Conservation (phyloP, 2,797 vertebrate species). For the Phrynocephalus forsythii region DNA sequence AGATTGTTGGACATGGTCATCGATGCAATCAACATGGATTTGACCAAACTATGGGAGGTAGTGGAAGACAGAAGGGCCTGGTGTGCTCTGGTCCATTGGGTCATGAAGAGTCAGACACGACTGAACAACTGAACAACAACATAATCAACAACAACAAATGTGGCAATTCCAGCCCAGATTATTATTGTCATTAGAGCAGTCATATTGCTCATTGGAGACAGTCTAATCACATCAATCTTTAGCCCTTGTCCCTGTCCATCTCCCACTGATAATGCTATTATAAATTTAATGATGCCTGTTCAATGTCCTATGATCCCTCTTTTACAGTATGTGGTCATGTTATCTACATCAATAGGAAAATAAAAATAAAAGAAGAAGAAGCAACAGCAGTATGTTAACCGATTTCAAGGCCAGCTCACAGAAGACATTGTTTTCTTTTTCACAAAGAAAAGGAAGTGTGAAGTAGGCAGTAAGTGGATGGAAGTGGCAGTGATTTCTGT, state of each 20-base stretch:
- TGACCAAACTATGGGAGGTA: too few species aligned
- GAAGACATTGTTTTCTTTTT: background rate
- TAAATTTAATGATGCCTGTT: background rate
- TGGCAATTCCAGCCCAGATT: constrained; percentile 47
- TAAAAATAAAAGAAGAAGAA: background rate
- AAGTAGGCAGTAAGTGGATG: background rate
- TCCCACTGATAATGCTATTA: background rate
- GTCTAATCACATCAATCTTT: background rate
- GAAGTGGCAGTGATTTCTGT: background rate
- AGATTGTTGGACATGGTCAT: too few species aligned
- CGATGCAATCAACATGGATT: too few species aligned
- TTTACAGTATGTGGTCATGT: background rate
- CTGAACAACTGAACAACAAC: too few species aligned
- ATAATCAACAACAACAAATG: too few species aligned
- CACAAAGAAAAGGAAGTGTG: background rate
- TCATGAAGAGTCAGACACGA: too few species aligned
- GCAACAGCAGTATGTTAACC: background rate
- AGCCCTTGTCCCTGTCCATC: background rate
- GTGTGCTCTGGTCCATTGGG: too few species aligned
- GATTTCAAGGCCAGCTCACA: background rate
- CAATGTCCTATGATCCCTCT: background rate
- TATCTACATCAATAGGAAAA: background rate
- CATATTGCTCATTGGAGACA: background rate
- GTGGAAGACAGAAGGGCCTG: too few species aligned
- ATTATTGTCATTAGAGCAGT: fast-evolving